Conservation (phyloP, 2,888 invertebrate genomes). For the Zaprionus obscuricornis region DNA sequence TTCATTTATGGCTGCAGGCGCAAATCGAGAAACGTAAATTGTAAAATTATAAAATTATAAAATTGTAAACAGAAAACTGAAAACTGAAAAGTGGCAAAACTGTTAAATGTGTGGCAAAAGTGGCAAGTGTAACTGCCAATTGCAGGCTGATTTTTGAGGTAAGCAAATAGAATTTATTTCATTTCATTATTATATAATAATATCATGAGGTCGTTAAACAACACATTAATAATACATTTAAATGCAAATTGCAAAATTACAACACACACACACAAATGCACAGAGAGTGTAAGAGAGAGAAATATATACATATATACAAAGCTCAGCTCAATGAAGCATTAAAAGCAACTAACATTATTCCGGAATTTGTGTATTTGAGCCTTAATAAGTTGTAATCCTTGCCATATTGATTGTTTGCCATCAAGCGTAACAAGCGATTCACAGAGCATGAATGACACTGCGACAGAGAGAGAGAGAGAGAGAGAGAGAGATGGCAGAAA, state of each 20-base stretch:
- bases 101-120: too few relatives aligned
- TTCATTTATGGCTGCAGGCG: too few relatives aligned
- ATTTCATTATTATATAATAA: conserved; percentile 65
- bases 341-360: conserved; percentile 45
- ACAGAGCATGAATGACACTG: too few relatives aligned
- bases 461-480: too few relatives aligned
- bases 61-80: conserved; percentile 11
- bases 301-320: conserved; percentile 17
- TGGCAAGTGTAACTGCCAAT: too few relatives aligned
- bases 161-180: conserved; percentile 61
- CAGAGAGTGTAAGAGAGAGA: too few relatives aligned
- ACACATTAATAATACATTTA: conserved; percentile 68
- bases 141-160: conserved; percentile 33
- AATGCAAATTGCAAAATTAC: conserved; percentile 60
- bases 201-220: conserved; percentile 54
- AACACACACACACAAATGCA: conserved; percentile 16
- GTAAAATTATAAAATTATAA: conserved; percentile 16
- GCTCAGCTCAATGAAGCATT: conserved; percentile 53
- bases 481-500: too few relatives aligned
- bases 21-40: background rate
- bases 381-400: conserved; percentile 19
- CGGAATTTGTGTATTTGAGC: conserved; percentile 38
- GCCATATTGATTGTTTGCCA: conserved; percentile 23
- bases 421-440: too few relatives aligned
- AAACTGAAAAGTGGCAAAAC: too few relatives aligned